Evolutionary conservation across 2,113 vertebrate species (phyloP), one percentile per base, ranked within the genome.

Genomic region (Oncorhynchus kisutch): DNA sequence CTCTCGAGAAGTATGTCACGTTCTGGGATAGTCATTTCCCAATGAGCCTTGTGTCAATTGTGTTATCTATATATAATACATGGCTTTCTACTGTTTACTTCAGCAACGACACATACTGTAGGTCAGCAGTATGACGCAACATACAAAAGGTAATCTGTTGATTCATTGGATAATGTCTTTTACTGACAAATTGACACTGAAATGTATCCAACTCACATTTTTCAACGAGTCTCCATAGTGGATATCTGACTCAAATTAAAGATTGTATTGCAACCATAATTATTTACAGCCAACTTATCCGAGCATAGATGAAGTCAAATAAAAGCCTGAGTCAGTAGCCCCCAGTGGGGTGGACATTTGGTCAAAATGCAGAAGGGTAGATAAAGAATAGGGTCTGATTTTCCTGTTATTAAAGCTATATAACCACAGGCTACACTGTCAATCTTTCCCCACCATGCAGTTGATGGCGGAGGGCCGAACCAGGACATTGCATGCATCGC

Each of bases 401-500:
- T 65, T 14, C 14, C 51, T 54, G 51, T 54, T 54, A 54, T 54
- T 54, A 54, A 54, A 14, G 16, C 51, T 54, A 18, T 14, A 54
- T 66, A 85, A 77, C 75, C 76, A 73, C 81, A 73, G 16, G 71
- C 79, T 77, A 25, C 71, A 62, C 69, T 77, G 78, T 45, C 39
- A 80, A 77, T 83, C 76, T 75, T 24, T 75, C 39, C 77, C 49
- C 73, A n/a, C 75, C 76, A 75, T 76, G 81, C 82, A 45, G 39
- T 45, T 45, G 9, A 45, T 11, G 39, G 39, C 3, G 39, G 9
- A 45, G 39, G 39, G 39, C 9, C 85, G 88, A 81, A 85, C 78
- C 77, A 75, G 86, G 84, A 87, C 86, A 84, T 77, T 60, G 79
- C 81, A 83, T 81, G 77, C 80, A 82, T 84, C 84, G 75, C 72